phyloP scores from a whole-genome alignment of 1,140 invertebrate genomes.

The Dreissena rostriformis region DNA sequence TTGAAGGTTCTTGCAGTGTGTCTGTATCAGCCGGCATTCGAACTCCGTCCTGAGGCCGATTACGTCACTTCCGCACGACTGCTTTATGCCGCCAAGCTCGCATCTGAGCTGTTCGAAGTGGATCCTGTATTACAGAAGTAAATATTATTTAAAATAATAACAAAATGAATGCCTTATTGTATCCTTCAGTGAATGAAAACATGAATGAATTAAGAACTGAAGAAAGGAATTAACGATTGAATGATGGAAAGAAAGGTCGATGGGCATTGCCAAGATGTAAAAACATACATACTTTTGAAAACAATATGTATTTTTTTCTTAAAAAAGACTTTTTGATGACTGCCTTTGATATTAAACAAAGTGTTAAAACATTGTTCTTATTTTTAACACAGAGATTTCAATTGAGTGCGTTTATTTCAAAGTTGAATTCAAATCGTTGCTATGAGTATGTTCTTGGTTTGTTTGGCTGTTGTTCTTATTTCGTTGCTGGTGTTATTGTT shows the following conservation, averaged over 20 bases:
- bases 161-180: background rate
- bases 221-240: background rate
- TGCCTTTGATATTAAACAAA: too few relatives aligned
- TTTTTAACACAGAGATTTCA: too few relatives aligned
- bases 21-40: constrained; percentile 62
- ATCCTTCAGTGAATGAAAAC: background rate
- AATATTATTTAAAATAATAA: background rate
- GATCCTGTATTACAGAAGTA: constrained; percentile 50
- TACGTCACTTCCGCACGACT: constrained; percentile 37
- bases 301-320: background rate
- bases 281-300: background rate
- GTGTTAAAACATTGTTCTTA: too few relatives aligned
- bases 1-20: constrained; percentile 59
- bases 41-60: constrained; percentile 66
- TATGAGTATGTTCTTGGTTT: too few relatives aligned
- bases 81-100: constrained; percentile 58
- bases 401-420: too few relatives aligned
- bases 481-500: too few relatives aligned
- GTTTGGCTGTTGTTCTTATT: too few relatives aligned
- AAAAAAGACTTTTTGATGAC: too few relatives aligned
- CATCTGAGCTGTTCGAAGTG: constrained; percentile 63
- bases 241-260: background rate
- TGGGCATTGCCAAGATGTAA: background rate
- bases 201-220: background rate
- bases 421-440: too few relatives aligned